phyloP scores from a whole-genome alignment of 2,113 vertebrate species.

The Zapus hudsonius region DNA sequence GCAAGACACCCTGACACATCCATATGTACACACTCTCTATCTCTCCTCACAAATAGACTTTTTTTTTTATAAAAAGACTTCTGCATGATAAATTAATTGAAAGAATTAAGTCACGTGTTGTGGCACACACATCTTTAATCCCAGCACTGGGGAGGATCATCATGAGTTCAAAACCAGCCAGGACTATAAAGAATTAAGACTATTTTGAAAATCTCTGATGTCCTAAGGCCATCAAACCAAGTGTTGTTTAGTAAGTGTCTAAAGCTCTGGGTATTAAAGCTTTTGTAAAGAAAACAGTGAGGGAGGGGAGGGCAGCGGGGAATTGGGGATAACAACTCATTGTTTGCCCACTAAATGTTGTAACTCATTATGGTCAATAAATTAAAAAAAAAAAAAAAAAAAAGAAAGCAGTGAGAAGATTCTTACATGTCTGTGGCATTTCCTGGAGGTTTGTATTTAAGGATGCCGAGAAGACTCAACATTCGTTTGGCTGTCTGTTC shows the following conservation, averaged over 20 bases:
- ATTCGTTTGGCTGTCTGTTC: constrained; percentile 97
- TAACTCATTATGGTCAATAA: too few species aligned
- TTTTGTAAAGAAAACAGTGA: constrained; percentile 6
- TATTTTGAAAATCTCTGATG: constrained; percentile 20
- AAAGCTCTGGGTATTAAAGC: background rate
- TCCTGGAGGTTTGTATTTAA: constrained; percentile 96
- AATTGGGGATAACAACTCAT: too few species aligned
- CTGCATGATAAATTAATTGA: constrained; percentile 1
- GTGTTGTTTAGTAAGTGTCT: background rate
- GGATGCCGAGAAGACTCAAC: constrained; percentile 92
- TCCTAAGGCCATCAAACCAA: background rate
- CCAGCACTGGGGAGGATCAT: too few species aligned
- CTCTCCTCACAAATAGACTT: too few species aligned
- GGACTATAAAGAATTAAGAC: background rate
- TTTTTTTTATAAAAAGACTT: background rate
- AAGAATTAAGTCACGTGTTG: background rate
- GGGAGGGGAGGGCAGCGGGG: too few species aligned
- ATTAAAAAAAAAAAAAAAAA: too few species aligned
- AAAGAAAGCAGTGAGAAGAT: too few species aligned
- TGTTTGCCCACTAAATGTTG: too few species aligned
- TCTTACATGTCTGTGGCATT: constrained; percentile 91
- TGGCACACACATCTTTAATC: too few species aligned
- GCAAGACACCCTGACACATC: too few species aligned
- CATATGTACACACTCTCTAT: too few species aligned
- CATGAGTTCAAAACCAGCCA: too few species aligned